Conservation (phyloP, 1,140 invertebrate genomes). For the Zaprionus davidi region DNA sequence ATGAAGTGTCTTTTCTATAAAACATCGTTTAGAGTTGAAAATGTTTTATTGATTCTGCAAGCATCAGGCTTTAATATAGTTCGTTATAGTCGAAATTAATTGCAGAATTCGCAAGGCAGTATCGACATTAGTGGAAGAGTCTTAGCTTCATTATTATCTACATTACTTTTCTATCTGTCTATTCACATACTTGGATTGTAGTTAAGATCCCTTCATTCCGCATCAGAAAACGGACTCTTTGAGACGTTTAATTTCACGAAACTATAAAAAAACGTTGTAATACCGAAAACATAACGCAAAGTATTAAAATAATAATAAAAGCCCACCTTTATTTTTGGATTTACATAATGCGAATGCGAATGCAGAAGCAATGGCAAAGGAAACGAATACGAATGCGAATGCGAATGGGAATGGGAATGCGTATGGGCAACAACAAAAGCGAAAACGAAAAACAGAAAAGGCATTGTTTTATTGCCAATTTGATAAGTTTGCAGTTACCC, state of each 20-base stretch:
- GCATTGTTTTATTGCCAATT: constrained; percentile 60
- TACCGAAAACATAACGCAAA: constrained; percentile 1
- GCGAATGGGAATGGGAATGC: constrained; percentile 6
- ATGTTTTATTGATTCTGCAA: no score
- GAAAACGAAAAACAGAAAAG: constrained; percentile 23
- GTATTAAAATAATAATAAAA: constrained; percentile 25
- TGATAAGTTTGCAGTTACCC: constrained; percentile 52
- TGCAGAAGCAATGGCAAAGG: background rate
- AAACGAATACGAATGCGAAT: constrained; percentile 5
- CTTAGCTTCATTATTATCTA: no score
- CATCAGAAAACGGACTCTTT: background rate
- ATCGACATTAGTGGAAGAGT: no score
- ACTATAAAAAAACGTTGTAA: background rate
- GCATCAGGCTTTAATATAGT: no score
- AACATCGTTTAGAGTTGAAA: no score
- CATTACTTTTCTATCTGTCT: no score
- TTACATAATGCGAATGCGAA: constrained; percentile 37
- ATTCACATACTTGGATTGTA: no score
- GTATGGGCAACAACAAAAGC: background rate
- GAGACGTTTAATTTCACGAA: background rate
- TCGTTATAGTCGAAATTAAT: no score
- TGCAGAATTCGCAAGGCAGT: no score
- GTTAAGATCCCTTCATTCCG: no score
- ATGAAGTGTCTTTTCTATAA: no score
- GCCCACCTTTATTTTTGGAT: constrained; percentile 3